phyloP scores from a whole-genome alignment of 1,140 invertebrate species.

The Zaprionus ornatus region DNA sequence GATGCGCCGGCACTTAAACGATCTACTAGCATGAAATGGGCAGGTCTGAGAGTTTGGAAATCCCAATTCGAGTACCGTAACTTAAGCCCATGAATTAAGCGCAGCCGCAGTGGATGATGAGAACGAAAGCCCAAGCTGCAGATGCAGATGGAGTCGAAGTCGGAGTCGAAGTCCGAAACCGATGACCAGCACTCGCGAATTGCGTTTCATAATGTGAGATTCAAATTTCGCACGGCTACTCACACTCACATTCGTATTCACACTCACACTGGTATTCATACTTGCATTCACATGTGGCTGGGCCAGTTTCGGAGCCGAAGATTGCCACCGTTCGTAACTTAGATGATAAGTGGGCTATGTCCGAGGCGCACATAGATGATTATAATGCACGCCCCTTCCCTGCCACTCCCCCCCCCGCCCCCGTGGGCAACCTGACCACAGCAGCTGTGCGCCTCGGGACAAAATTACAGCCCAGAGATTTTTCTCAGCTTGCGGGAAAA shows the following conservation, averaged over 20 bases:
- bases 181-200: conserved; percentile 18
- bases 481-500: not conserved
- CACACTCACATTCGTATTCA: not conserved
- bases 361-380: conserved; percentile 2
- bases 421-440: not conserved
- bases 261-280: not conserved
- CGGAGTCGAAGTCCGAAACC: not conserved
- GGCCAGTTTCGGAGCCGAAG: not conserved
- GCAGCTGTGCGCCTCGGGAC: not conserved
- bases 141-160: not conserved
- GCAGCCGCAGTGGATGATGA: conserved; percentile 24
- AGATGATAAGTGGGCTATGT: conserved; percentile 12
- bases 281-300: not conserved
- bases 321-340: conserved; percentile 6
- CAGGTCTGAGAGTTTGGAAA: conserved; percentile 38
- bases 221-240: conserved; percentile 17
- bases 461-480: conserved; percentile 12
- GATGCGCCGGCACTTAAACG: conserved; percentile 57
- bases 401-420: not conserved
- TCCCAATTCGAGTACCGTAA: conserved; percentile 68
- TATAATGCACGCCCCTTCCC: not conserved
- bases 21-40: conserved; percentile 69
- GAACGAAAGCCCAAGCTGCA: conserved; percentile 28
- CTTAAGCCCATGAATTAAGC: conserved; percentile 68
- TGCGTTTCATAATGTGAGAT: conserved; percentile 3